phyloP scores from a whole-genome alignment of 2,888 invertebrate genomes.

The Urechis unicinctus region DNA sequence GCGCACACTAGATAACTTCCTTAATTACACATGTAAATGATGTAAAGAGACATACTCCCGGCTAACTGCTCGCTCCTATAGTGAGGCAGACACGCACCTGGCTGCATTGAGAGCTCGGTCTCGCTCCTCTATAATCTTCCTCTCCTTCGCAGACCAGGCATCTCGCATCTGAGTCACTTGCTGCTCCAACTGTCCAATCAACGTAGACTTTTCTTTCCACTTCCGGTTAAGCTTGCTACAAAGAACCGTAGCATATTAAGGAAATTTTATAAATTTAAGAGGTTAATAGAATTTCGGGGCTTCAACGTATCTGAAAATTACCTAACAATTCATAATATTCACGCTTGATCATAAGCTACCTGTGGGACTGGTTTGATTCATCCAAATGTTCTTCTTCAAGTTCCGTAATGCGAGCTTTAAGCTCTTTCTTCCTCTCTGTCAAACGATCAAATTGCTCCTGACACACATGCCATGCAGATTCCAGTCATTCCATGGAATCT shows the following conservation, averaged over 20 bases:
- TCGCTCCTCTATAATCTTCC: constrained; percentile 32
- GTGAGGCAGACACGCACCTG: constrained; percentile 21
- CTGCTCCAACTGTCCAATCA: constrained; percentile 42
- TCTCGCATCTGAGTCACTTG: constrained; percentile 39
- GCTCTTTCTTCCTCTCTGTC: constrained; percentile 35
- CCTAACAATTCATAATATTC: no score
- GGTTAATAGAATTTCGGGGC: no score
- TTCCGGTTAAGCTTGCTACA: constrained; percentile 35
- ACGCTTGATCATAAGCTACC: no score
- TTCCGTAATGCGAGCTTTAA: constrained; percentile 35
- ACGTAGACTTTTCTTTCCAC: constrained; percentile 46
- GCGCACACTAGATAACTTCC: no score
- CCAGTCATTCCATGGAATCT: neutral
- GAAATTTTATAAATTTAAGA: neutral
- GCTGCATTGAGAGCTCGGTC: constrained; percentile 40
- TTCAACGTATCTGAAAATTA: no score
- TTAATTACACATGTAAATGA: no score
- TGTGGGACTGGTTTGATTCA: constrained; percentile 22
- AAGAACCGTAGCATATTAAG: neutral
- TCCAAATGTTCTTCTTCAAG: constrained; percentile 34
- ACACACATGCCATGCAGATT: neutral
- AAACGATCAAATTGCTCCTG: constrained; percentile 37
- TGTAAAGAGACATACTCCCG: neutral
- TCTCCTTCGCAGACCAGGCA: constrained; percentile 39
- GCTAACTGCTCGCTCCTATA: constrained; percentile 4